Percentiles rank a stretch among this genome's conserved stretches.
phyloP scores from a whole-genome alignment of 2,797 vertebrate genomes.

The Heterohyrax brucei region DNA sequence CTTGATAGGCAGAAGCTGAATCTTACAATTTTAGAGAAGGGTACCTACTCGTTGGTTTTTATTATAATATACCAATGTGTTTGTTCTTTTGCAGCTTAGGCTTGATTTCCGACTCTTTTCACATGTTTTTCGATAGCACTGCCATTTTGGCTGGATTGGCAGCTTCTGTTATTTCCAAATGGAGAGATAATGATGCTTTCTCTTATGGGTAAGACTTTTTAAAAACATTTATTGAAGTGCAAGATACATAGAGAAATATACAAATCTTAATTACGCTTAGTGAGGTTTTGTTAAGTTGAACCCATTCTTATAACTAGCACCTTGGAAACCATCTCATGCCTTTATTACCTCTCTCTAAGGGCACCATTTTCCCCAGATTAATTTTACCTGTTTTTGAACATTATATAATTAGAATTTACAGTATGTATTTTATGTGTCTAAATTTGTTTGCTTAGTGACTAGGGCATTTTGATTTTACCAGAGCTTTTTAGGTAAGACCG shows the following conservation, averaged over 20 bases:
- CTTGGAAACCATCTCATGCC: background rate
- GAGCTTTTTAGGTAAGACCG: background rate
- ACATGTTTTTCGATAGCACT: constrained; percentile 99
- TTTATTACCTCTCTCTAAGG: background rate
- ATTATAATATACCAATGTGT: constrained; percentile 69
- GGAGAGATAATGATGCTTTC: constrained; percentile 98
- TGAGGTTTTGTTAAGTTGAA: constrained; percentile 41
- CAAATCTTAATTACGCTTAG: background rate
- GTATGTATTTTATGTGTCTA: background rate
- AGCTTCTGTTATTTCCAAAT: constrained; percentile 98
- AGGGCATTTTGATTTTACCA: constrained; percentile 45
- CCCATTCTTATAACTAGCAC: background rate
- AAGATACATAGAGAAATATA: constrained; percentile 56
- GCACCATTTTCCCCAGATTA: background rate
- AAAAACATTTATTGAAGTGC: constrained; percentile 55
- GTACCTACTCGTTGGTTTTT: background rate
- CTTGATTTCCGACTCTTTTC: constrained; percentile 99
- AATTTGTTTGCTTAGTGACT: background rate
- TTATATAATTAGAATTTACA: background rate
- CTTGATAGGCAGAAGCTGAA: background rate
- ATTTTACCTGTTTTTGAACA: background rate
- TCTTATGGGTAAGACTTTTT: constrained; percentile 96
- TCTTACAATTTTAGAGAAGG: constrained; percentile 22
- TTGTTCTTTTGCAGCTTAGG: constrained; percentile 95
- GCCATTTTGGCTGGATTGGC: constrained; percentile 98